A percentile compares a stretch with the other conserved stretches of the same genome.
Evolutionary conservation across 2,888 invertebrate genomes (phyloP).

Genomic region (Aradus depressus): DNA sequence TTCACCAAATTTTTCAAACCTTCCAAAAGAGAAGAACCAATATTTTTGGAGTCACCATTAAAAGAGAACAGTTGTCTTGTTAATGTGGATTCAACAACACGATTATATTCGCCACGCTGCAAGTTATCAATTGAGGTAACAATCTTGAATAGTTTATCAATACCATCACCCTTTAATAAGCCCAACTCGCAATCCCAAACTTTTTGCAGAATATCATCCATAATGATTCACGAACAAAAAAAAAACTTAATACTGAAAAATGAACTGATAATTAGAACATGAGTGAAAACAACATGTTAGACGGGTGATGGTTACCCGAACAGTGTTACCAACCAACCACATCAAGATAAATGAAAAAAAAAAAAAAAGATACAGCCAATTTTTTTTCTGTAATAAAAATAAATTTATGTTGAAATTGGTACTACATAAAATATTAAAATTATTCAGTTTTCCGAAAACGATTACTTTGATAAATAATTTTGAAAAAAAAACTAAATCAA

Average conservation of each 20-base stretch:
- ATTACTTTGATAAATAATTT: no score
- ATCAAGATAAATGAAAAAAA: no score
- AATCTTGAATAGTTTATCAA: constrained; percentile 8
- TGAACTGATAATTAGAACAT: background rate
- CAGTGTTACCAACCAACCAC: no score
- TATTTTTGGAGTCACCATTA: background rate
- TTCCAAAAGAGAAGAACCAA: constrained; percentile 1
- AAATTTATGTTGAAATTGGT: no score
- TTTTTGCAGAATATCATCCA: constrained; percentile 3
- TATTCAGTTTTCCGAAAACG: no score
- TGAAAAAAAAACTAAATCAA: no score
- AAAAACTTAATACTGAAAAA: background rate
- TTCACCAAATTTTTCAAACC: constrained; percentile 12
- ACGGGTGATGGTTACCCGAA: no score
- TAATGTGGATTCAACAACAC: constrained; percentile 14
- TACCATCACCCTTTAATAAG: constrained; percentile 17
- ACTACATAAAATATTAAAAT: no score
- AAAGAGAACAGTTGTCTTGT: constrained; percentile 12
- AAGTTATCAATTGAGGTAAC: constrained; percentile 16
- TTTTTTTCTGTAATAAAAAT: no score
- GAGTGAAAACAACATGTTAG: constrained; percentile 1
- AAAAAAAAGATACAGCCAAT: no score
- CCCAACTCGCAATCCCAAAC: constrained; percentile 16
- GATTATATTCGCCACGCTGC: constrained; percentile 23
- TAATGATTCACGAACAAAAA: background rate